phyloP scores from a whole-genome alignment of 2,113 vertebrate species.

The Heliornis fulica region DNA sequence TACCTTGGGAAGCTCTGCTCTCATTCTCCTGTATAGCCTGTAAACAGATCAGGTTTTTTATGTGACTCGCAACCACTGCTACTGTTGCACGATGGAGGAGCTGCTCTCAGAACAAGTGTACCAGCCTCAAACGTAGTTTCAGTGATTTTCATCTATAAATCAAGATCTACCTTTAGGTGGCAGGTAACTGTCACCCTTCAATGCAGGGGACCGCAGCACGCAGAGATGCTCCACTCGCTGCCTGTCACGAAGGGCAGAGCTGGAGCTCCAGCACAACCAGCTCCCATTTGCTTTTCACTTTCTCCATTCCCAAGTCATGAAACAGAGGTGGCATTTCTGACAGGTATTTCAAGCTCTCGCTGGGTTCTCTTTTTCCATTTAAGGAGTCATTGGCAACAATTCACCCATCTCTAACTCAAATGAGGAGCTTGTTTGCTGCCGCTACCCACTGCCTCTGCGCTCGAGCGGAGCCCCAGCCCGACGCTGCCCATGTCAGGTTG shows the following conservation, averaged over 20 bases:
- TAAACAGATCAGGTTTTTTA: background rate
- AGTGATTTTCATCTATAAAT: background rate
- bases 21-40: background rate
- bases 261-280: background rate
- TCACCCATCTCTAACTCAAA: background rate
- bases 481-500: background rate
- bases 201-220: background rate
- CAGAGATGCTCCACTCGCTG: background rate
- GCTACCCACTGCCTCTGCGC: background rate
- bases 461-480: background rate
- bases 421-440: background rate
- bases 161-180: background rate
- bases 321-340: background rate
- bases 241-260: background rate
- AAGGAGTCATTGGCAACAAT: background rate
- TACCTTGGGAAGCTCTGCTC: background rate
- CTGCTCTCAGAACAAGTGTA: background rate
- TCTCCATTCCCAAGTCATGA: background rate
- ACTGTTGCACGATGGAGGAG: background rate
- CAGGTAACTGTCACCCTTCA: background rate
- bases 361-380: background rate
- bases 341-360: conserved; percentile 14
- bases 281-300: background rate
- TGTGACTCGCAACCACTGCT: background rate
- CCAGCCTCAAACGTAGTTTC: background rate